Conservation (phyloP, 2,797 vertebrate genomes). For the Acanthis flammea region DNA sequence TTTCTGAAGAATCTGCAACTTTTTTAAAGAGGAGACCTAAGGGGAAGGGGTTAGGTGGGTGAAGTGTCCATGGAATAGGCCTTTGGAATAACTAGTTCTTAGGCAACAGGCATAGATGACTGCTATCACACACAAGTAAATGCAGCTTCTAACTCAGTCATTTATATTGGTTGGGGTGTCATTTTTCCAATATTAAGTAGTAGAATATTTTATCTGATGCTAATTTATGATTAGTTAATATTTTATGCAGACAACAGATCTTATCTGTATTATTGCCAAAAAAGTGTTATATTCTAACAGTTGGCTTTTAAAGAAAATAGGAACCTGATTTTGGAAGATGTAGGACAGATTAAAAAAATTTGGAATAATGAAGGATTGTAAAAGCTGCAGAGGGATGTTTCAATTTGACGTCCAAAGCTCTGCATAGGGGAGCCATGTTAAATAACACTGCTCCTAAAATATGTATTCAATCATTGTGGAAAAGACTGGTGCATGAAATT, state of each 20-base stretch:
- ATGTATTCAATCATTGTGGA: background rate
- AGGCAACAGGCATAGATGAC: background rate
- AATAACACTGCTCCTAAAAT: slow-evolving; percentile 35
- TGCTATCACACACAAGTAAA: background rate
- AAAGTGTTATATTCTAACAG: slow-evolving; percentile 62
- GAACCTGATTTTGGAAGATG: background rate
- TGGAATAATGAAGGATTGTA: background rate
- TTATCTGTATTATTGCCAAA: slow-evolving; percentile 58
- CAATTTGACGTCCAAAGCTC: background rate
- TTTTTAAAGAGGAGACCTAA: background rate
- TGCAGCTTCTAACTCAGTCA: background rate
- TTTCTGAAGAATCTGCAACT: background rate
- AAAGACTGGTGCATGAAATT: background rate
- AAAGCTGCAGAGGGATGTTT: background rate
- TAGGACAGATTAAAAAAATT: background rate
- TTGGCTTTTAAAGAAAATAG: background rate
- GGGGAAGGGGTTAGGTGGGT: background rate
- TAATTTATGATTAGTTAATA: slow-evolving; percentile 57
- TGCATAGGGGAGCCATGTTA: slow-evolving; percentile 22
- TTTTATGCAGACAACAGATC: slow-evolving; percentile 58
- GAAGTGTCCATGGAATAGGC: background rate
- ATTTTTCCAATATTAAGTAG: slow-evolving; percentile 60
- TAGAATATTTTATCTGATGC: slow-evolving; percentile 49
- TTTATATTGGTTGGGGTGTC: slow-evolving; percentile 48
- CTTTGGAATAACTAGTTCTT: background rate